Conservation (phyloP, 1,140 invertebrate genomes). For the Bacillus rossius region DNA sequence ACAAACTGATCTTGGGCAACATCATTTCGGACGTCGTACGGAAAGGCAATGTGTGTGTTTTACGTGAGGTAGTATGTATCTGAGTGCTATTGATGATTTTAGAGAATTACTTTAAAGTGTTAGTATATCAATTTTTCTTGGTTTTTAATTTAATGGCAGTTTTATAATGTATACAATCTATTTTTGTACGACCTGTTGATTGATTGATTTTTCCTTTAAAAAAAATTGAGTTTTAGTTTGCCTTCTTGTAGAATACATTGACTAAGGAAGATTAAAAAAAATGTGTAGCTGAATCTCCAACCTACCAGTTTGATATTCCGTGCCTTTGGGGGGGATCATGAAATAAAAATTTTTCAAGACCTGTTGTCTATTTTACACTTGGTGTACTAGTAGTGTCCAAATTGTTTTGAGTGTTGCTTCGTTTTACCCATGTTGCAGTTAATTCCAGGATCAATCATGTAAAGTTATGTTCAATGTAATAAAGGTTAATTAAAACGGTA, state of each 20-base stretch:
- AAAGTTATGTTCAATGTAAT: no score
- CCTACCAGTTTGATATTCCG: conserved; percentile 9
- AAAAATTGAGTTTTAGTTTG: neutral
- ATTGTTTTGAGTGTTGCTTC: no score
- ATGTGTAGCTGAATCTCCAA: conserved; percentile 9
- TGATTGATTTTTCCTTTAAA: conserved; percentile 5
- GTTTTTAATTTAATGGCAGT: conserved; percentile 16
- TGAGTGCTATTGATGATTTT: conserved; percentile 51
- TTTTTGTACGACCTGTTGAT: conserved; percentile 17
- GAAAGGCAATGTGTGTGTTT: conserved; percentile 15
- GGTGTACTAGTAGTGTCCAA: no score
- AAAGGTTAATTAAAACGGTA: no score
- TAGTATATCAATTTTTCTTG: conserved; percentile 14
- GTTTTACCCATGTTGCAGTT: no score
- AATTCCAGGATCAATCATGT: no score
- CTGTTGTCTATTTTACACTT: no score
- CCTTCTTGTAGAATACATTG: neutral
- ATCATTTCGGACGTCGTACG: no score
- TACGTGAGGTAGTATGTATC: conserved; percentile 49
- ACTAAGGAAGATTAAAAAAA: neutral
- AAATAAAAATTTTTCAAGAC: no score
- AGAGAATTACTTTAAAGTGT: conserved; percentile 37
- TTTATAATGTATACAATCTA: conserved; percentile 19
- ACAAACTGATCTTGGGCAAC: no score
- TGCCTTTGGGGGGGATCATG: conserved; percentile 11